phyloP scores from a whole-genome alignment of 2,113 vertebrate genomes.

The Hippolais icterina region DNA sequence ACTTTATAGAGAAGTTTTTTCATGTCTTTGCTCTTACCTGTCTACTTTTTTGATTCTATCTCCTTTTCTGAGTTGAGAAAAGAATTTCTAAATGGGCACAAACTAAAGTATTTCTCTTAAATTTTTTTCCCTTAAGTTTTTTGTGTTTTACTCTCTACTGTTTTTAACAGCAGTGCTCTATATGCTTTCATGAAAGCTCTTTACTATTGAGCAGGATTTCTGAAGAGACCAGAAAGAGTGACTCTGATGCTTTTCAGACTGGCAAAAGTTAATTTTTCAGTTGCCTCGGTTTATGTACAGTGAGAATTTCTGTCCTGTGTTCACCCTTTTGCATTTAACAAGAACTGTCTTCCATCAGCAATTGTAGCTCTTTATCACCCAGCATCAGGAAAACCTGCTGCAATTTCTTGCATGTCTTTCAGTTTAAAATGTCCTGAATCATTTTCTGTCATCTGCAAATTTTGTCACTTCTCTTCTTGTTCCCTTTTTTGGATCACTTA shows the following conservation, averaged over 20 bases:
- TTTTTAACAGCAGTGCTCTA: not conserved
- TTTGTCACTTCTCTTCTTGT: not conserved
- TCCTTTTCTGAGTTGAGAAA: not conserved
- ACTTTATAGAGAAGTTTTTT: not conserved
- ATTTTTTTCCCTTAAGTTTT: not conserved
- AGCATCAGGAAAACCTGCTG: not conserved
- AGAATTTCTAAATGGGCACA: not conserved
- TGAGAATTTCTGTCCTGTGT: not conserved
- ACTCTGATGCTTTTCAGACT: not conserved
- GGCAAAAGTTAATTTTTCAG: not conserved
- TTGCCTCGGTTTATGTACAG: not conserved
- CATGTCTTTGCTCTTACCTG: not conserved
- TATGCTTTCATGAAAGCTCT: not conserved
- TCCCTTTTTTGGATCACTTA: not conserved
- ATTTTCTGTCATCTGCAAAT: slow-evolving; percentile 2
- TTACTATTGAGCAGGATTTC: not conserved
- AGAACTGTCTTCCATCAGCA: not conserved
- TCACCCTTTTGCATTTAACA: not conserved
- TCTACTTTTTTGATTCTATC: not conserved
- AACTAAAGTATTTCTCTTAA: not conserved
- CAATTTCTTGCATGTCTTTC: not conserved
- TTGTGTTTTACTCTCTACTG: accelerated
- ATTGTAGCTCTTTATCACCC: not conserved
- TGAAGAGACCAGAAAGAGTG: not conserved
- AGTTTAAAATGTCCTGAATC: not conserved